Base-by-base conservation (phyloP, 1,140 invertebrate species). In the Anastrepha obliqua region DNA sequence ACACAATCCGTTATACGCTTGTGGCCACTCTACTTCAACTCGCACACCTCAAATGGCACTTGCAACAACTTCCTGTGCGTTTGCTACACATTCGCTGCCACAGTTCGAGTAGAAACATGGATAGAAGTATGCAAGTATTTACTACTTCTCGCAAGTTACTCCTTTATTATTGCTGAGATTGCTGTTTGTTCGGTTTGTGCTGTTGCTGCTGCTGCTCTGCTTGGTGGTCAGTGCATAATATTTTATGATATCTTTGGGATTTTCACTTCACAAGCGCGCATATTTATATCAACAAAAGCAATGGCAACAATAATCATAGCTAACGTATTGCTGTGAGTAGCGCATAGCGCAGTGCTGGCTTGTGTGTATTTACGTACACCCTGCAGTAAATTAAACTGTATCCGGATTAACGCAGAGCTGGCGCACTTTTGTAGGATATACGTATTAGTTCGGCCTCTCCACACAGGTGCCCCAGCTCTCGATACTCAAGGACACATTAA, bases 161-260 rank as follows among this genome's bases (percentile, higher is more conserved):
- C 74, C 47, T 81, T 55, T 81, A 81, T 58, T 81, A 81, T 81
- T 81, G 74, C 74, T 55, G 74, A 81, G 74, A 81, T 81, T 81
- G 74, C 74, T 29, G 20, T 51, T 81, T 55, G 74, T n/a, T 74
- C 47, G 9, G 51, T 20, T 81, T 51, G 47, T 51, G 74, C 29
- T 55, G 47, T 58, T 13, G 2, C 55, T 81, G 67, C 55, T 81
- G 74, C 55, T 81, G 47, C 74, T 81, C 74, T 81, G 44, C 74
- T 81, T 81, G 74, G 74, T 81, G 74, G 74, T 81, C 74, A 81
- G 74, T 81, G 74, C 42, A 81, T 81, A 81, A 81, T 81, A 81
- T 81, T 81, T 81, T 81, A 81, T 81, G 74, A 81, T 81, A 81
- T 81, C 74, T 55, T 55, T 81, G 74, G 74, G 74, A 81, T 81